Conservation (phyloP, 1,140 invertebrate genomes). For the Lepeophtheirus salmonis region DNA sequence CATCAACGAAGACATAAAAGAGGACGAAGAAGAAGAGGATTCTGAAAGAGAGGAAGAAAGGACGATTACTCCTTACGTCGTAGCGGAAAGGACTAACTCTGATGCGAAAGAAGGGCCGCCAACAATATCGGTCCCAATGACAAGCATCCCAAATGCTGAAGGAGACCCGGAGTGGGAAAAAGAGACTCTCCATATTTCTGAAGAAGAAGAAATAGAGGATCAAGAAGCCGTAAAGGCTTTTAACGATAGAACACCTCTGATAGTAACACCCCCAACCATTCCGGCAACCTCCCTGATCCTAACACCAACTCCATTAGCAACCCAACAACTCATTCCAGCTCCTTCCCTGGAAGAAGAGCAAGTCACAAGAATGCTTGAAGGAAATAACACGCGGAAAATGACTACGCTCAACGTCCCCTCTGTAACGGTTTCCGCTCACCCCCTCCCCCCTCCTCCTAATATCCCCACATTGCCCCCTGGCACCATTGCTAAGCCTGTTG, state of each 20-base stretch:
- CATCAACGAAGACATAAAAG: not conserved
- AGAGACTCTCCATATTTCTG: not conserved
- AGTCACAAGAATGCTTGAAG: too few species aligned
- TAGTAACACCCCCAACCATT: too few species aligned
- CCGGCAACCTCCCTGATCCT: too few species aligned
- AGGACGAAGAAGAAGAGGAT: conserved; percentile 1
- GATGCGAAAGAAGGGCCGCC: not conserved
- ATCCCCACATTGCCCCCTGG: not conserved
- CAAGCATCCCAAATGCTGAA: too few species aligned
- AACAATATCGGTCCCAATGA: not conserved
- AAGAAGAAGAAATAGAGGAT: not conserved
- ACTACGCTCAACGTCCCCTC: not conserved
- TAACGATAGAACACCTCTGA: too few species aligned
- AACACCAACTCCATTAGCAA: not conserved
- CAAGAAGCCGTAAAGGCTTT: too few species aligned
- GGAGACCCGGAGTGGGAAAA: not conserved
- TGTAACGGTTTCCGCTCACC: not conserved
- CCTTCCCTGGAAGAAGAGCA: too few species aligned
- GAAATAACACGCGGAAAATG: not conserved
- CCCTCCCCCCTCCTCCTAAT: not conserved
- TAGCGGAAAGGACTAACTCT: not conserved
- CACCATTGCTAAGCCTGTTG: not conserved
- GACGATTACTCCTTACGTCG: not conserved
- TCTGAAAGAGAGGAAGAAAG: not conserved
- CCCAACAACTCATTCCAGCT: not conserved